Evolutionary conservation across 2,797 vertebrate species (phyloP).

Genomic region (Hapalemur alaotrensis): DNA sequence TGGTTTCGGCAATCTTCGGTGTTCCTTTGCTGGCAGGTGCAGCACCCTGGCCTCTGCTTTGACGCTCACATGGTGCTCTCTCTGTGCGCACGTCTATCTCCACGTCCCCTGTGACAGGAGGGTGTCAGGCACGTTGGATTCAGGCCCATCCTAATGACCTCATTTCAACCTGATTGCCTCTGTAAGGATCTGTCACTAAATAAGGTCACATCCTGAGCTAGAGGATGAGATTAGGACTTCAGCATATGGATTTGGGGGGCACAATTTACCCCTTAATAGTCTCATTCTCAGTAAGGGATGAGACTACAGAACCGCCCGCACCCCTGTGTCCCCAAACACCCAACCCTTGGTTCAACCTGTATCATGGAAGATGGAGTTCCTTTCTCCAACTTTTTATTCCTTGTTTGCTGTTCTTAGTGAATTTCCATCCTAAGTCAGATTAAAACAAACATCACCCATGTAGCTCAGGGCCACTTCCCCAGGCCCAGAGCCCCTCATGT

Average conservation of each 20-base stretch:
- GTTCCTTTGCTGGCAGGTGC: not conserved
- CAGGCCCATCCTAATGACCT: not conserved
- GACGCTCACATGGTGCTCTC: rapidly evolving
- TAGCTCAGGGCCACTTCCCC: not conserved
- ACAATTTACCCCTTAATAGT: rapidly evolving
- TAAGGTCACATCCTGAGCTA: not conserved
- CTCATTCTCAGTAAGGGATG: not conserved
- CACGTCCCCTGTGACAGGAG: not conserved
- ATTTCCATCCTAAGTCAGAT: not conserved
- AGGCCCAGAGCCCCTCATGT: rapidly evolving
- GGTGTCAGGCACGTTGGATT: not conserved
- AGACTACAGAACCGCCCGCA: not conserved
- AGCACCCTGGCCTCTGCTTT: rapidly evolving
- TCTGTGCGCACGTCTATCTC: not conserved
- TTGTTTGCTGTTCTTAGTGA: not conserved
- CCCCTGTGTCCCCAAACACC: not conserved
- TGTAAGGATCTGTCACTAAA: not conserved
- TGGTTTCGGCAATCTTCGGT: too few relatives aligned
- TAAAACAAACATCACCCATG: not conserved
- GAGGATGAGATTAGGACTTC: not conserved
- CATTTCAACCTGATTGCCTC: not conserved
- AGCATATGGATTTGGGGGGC: not conserved
- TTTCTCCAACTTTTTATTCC: not conserved
- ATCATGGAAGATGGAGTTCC: not conserved
- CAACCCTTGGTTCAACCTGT: not conserved